Base-by-base conservation (phyloP, 2,888 invertebrate genomes). In the Leptinotarsa tumamoca region DNA sequence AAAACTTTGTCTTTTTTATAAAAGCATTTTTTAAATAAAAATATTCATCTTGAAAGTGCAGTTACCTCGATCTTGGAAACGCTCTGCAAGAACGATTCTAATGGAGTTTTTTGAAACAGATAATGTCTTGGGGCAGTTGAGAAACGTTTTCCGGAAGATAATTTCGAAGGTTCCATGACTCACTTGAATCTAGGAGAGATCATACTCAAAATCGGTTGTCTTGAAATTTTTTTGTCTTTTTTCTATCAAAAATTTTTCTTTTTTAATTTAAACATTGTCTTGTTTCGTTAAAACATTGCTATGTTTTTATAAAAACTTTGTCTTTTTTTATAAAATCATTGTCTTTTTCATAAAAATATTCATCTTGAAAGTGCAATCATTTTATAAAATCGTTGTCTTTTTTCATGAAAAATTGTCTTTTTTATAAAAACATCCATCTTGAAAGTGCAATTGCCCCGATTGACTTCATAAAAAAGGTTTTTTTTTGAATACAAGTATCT, bases 51-150 rank as follows among this genome's bases (percentile, higher is more conserved):
- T 3, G 23, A 63, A n/a, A n/a, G 63, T 63, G 63, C 33, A 33
- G 17, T 71, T 68, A 50, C 61, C 75, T 68, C 56, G 77, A 58
- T 58, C 23, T 3, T 13, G 14, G 4, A 76, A 76, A 74, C 71
- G 75, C 67, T 74, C 52, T 76, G 23, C 33, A 33, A 70, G 78
- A 76, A 75, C 79, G 77, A 78, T 71, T 79, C 74, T 80, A 80
- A 79, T 80, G 78, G 76, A 66, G 73, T 80, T 80, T 79, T 77
- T 80, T 78, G 33, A 7, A 56, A 33, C 17, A 33, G 63, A 33
- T 63, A 63, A 61, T 63, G 63, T 56, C 56, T 10, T 56, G 23
- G 56, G 10, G 50, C 50, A 10, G 50, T 50, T 50, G 23, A 18
- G 10, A 56, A 21, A 18, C 0, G 21, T 56, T 7, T 56, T 56